Base-by-base conservation (phyloP, 2,797 vertebrate species). In the Arnoldichthys spilopterus region DNA sequence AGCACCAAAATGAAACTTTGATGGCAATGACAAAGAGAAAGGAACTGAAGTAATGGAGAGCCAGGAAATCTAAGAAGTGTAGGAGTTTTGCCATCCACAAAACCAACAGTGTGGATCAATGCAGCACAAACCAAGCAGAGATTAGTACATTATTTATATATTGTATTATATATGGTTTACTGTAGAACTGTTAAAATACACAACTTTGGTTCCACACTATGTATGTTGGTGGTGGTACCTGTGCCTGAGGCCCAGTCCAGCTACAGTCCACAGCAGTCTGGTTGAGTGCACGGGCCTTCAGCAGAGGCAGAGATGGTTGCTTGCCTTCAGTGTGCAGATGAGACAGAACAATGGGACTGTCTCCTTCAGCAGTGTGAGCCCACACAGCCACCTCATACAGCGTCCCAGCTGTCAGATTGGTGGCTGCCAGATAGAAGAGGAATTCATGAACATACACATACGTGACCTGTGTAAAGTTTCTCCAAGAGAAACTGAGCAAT, bases 341-440 rank as follows among this genome's bases (percentile, higher is more conserved):
- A 18, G 92, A 93, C 77, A 98, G 94, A 1, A 95, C 93, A 32
- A 96, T 93, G 71, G 97, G 96, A 78, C 97, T 98, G 87, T 99
- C 98, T 3, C 98, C 98, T 45, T 96, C 88, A 24, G 90, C 91
- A 0, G 96, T 98, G 91, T 93, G 96, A 63, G 96, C 96, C 97
- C 96, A 99, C 8, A 96, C 96, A 1, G 96, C 95, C 89, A 98
- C 95, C 87, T 99, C 97, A 15, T 99, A 99, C 61, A 93, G 53
- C 0, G 95, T 99, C 2, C 97, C 96, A 0, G 96, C 94, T 3
- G 98, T 98, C 89, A 99, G 89, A 87, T 98, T 97, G 6, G 86
- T 82, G 40, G 94, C 98, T 99, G 88, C 13, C 12, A 58, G 40
- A 51, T 2, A 24, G 6, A 56, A 12, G 6, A n/a, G 34, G 47